A percentile compares a stretch with the other conserved stretches of the same genome.
These are phyloP conservation scores for Megalops cyprinoides DNA, from an alignment of 2,797 vertebrate species.

Conservation along the genomic window DNA sequence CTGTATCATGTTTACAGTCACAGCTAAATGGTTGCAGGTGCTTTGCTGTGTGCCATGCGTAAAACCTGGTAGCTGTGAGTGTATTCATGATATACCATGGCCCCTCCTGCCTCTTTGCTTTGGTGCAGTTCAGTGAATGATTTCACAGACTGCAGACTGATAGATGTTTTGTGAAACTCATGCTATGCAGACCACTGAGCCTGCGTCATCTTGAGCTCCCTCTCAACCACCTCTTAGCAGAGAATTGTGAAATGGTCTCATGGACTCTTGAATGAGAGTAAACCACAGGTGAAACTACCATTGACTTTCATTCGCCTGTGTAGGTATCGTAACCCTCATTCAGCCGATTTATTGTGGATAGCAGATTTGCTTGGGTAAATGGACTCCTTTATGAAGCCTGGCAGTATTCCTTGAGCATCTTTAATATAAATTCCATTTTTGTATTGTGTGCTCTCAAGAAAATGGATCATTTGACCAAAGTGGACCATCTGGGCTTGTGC, in stretches of 20 bases:
- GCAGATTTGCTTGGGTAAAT: conserved; percentile 3
- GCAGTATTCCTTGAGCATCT: not conserved
- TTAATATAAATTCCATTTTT: not conserved
- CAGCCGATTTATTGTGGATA: not conserved
- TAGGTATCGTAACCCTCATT: not conserved
- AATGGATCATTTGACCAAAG: not conserved
- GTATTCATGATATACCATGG: too few species aligned
- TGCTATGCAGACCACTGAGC: too few species aligned
- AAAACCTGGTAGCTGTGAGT: too few species aligned
- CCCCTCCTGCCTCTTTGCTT: too few species aligned
- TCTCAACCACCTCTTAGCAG: not conserved
- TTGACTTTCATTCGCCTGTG: not conserved
- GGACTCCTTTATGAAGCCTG: not conserved
- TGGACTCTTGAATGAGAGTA: not conserved
- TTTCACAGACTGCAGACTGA: too few species aligned
- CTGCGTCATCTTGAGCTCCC: too few species aligned
- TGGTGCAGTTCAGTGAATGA: too few species aligned
- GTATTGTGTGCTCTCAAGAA: not conserved
- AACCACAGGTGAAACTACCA: not conserved
- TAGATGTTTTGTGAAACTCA: too few species aligned
- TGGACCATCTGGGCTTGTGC: not conserved
- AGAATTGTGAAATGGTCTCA: not conserved
- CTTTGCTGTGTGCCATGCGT: too few species aligned
- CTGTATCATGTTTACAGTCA: too few species aligned
- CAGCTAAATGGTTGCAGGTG: too few species aligned